Evolutionary conservation across 2,888 invertebrate species (phyloP).

Genomic region (Eilema griseolum): DNA sequence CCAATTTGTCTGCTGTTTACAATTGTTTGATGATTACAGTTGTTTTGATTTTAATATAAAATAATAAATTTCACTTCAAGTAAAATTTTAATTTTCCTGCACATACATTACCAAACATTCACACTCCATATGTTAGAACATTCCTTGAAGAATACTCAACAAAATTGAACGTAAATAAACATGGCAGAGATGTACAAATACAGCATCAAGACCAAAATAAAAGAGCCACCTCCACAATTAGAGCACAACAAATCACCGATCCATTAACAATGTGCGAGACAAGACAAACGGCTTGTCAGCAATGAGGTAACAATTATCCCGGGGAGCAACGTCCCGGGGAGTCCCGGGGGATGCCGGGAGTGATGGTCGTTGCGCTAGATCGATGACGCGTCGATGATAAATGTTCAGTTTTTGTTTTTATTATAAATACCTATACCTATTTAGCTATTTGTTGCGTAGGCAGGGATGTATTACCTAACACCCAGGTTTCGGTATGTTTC

Average conservation of each 20-base stretch:
- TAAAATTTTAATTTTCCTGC: neutral
- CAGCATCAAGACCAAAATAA: constrained; percentile 35
- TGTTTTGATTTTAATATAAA: too few relatives aligned
- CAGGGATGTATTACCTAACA: too few relatives aligned
- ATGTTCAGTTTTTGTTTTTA: constrained; percentile 24
- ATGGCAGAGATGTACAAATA: constrained; percentile 10
- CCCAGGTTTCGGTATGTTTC: too few relatives aligned
- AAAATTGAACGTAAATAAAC: constrained; percentile 8
- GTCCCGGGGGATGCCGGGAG: constrained; percentile 59
- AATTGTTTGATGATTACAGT: too few relatives aligned
- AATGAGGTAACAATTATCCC: constrained; percentile 77
- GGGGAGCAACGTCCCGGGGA: constrained; percentile 40
- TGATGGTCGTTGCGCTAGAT: constrained; percentile 58
- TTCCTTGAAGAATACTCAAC: constrained; percentile 1
- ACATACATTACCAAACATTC: neutral
- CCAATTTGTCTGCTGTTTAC: too few relatives aligned
- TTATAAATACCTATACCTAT: too few relatives aligned
- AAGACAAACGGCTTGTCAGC: constrained; percentile 73
- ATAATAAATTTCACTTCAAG: neutral
- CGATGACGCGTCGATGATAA: constrained; percentile 48
- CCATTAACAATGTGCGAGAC: constrained; percentile 72
- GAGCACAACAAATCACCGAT: constrained; percentile 72
- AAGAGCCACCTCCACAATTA: constrained; percentile 58
- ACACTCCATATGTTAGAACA: neutral
- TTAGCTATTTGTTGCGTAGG: too few relatives aligned